Evolutionary conservation across 2,113 vertebrate genomes (phyloP).

Genomic region (Rhipidura dahli): DNA sequence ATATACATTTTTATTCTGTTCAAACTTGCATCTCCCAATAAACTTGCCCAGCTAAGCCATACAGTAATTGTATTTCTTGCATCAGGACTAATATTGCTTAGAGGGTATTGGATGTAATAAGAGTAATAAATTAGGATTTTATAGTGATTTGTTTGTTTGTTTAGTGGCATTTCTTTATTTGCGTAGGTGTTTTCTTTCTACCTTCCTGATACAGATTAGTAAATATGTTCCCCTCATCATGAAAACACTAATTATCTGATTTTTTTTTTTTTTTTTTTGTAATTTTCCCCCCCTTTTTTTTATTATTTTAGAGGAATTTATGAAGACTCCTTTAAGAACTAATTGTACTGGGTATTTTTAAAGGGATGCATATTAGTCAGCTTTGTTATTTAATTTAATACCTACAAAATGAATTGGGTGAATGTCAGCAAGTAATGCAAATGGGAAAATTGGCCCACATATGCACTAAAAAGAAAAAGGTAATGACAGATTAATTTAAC

Average conservation of each 20-base stretch:
- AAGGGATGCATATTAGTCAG: background rate
- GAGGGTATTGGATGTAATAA: background rate
- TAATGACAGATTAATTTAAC: constrained; percentile 1
- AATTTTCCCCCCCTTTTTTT: no score
- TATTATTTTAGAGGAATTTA: no score
- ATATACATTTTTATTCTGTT: background rate
- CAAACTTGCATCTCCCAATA: background rate
- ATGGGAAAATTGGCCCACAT: background rate
- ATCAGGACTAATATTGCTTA: background rate
- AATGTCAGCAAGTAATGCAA: constrained; percentile 5
- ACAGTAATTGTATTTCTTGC: background rate
- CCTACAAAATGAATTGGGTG: background rate
- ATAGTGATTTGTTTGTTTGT: background rate
- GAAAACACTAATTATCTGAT: constrained; percentile 14
- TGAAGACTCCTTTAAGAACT: constrained; percentile 1
- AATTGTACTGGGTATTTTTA: background rate
- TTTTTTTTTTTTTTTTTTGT: background rate
- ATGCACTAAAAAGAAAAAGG: constrained; percentile 24
- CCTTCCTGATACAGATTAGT: background rate
- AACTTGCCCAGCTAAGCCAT: background rate
- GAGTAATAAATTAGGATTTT: background rate
- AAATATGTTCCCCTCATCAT: background rate
- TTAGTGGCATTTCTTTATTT: background rate
- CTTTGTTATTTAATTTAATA: background rate
- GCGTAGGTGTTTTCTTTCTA: rapidly evolving